phyloP scores from a whole-genome alignment of 2,113 vertebrate genomes.

The Rhabdomys dilectus region DNA sequence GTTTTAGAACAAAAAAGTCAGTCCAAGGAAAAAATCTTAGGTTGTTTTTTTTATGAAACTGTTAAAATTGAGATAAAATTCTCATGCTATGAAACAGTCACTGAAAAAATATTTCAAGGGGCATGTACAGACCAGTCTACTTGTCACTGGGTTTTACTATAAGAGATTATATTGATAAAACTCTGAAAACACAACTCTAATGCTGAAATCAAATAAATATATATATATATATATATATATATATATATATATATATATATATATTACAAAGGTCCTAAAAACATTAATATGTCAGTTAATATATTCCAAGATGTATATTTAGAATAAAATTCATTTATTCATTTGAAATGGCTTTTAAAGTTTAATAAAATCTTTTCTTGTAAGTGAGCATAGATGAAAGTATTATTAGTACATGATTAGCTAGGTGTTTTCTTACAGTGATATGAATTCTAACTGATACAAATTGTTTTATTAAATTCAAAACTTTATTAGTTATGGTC shows the following conservation, averaged over 20 bases:
- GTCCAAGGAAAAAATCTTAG: not conserved
- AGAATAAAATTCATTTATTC: not conserved
- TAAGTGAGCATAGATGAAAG: not conserved
- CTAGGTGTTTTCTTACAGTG: not conserved
- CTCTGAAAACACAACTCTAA: not conserved
- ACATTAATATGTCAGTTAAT: not conserved
- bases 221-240: not conserved
- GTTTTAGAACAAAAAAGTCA: not conserved
- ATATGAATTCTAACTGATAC: not conserved
- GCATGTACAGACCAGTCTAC: not conserved
- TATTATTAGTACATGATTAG: not conserved
- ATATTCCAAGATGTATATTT: not conserved
- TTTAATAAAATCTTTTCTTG: constrained; percentile 3
- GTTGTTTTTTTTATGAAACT: constrained; percentile 24
- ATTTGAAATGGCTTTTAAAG: not conserved
- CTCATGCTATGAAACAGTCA: not conserved
- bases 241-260: not conserved
- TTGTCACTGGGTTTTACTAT: not conserved
- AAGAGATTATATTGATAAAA: constrained; percentile 21
- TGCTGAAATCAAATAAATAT: not conserved
- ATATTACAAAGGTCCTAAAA: not conserved
- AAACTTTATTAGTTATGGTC: not conserved
- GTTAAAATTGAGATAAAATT: constrained; percentile 26
- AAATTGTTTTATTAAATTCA: constrained; percentile 6
- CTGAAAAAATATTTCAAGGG: constrained; percentile 1